Percentiles rank a stretch among this genome's conserved stretches.
phyloP scores from a whole-genome alignment of 2,888 invertebrate genomes.

The Pollenia amentaria region DNA sequence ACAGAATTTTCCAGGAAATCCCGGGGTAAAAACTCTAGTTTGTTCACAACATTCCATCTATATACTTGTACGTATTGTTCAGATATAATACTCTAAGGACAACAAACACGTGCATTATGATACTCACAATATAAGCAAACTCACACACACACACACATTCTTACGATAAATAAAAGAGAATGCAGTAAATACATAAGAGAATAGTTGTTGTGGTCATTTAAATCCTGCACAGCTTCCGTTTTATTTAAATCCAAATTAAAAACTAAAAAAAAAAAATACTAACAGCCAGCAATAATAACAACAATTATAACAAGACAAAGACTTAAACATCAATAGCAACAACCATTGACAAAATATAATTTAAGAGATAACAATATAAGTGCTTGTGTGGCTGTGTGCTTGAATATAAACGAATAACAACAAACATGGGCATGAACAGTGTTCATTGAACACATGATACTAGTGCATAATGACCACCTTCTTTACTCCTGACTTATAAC shows the following conservation, averaged over 20 bases:
- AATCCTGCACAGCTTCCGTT: conserved; percentile 47
- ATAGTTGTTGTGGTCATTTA: conserved; percentile 32
- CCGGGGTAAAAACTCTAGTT: no score
- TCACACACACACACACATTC: not conserved
- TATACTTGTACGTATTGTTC: not conserved
- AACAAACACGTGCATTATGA: conserved; percentile 30
- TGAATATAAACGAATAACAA: conserved; percentile 7
- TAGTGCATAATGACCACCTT: conserved; percentile 38
- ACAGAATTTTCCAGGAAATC: no score
- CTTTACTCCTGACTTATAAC: not conserved
- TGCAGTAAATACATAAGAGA: conserved; percentile 39
- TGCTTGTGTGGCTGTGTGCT: not conserved
- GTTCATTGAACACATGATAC: not conserved
- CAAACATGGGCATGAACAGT: not conserved
- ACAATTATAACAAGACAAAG: conserved; percentile 29
- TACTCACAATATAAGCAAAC: not conserved
- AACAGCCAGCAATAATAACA: not conserved
- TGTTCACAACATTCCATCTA: no score
- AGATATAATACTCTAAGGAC: conserved; percentile 10
- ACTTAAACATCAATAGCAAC: not conserved
- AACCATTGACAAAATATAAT: conserved; percentile 53
- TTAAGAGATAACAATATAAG: conserved; percentile 38
- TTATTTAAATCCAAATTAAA: conserved; percentile 54
- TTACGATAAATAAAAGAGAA: conserved; percentile 19
- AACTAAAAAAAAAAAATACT: not conserved